Percentiles rank a stretch among this genome's conserved stretches.
phyloP scores from a whole-genome alignment of 2,888 invertebrate genomes.

The Pandemis corylana region DNA sequence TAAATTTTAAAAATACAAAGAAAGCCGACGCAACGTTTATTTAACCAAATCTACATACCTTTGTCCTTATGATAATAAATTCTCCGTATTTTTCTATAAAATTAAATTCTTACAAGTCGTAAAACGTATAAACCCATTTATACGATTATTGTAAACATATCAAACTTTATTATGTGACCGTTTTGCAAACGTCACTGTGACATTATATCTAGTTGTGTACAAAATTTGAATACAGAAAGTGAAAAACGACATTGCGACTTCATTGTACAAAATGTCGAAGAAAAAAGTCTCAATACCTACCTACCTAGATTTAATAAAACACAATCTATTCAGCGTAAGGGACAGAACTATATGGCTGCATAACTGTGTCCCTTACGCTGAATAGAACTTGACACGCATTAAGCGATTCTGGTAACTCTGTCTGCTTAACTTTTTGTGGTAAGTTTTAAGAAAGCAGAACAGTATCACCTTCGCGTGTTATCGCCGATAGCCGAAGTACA shows the following conservation, averaged over 20 bases:
- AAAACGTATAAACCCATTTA: constrained; percentile 22
- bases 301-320: not conserved
- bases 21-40: no score
- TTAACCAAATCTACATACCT: not conserved
- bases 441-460: no score
- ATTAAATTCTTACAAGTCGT: constrained; percentile 30
- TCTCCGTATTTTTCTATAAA: constrained; percentile 37
- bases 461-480: no score
- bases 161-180: not conserved
- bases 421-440: no score
- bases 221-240: not conserved
- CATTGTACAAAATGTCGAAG: not conserved
- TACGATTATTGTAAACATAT: constrained; percentile 14
- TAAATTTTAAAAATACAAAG: no score
- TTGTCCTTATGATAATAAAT: constrained; percentile 1
- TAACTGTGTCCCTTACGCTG: no score
- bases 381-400: no score
- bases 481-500: no score
- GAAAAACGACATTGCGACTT: not conserved
- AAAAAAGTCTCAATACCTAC: not conserved
- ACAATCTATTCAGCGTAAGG: no score
- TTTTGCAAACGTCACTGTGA: constrained; percentile 6
- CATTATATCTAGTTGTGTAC: not conserved
- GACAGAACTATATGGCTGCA: no score
- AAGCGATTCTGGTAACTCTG: no score